These are phyloP conservation scores for Phymatocera aterrima DNA, from an alignment of 2,888 invertebrate genomes.

Conservation along the genomic window DNA sequence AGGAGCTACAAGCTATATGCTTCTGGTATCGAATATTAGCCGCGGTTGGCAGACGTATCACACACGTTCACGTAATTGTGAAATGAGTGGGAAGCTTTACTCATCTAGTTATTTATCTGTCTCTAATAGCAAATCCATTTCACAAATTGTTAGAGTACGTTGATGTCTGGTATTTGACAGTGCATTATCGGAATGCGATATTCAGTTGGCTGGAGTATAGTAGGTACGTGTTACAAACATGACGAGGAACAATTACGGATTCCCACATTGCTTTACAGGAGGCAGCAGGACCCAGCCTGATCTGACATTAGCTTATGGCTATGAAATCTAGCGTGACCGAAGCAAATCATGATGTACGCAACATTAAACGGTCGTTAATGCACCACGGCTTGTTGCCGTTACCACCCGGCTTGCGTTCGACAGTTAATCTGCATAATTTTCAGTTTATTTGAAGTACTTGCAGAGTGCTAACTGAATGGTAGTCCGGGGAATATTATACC, in stretches of 20 bases:
- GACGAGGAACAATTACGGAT: background rate
- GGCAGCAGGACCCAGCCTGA: background rate
- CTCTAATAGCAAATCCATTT: background rate
- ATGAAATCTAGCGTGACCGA: slow-evolving; percentile 18
- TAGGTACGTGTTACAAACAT: background rate
- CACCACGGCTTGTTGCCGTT: slow-evolving; percentile 35
- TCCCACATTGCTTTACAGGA: background rate
- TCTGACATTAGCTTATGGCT: slow-evolving; percentile 3
- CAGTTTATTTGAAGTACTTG: slow-evolving; percentile 35
- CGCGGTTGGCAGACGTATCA: slow-evolving; percentile 8
- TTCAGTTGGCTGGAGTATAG: background rate
- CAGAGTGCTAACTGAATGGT: slow-evolving; percentile 34
- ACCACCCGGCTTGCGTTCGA: slow-evolving; percentile 27
- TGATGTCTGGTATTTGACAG: background rate
- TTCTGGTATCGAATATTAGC: slow-evolving; percentile 3
- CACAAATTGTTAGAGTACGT: background rate
- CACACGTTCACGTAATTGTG: background rate
- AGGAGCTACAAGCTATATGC: background rate
- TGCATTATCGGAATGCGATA: background rate
- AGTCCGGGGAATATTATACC: slow-evolving; percentile 25
- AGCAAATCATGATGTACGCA: slow-evolving; percentile 34
- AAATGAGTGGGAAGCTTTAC: background rate
- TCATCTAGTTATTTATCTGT: slow-evolving; percentile 2
- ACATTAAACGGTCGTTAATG: slow-evolving; percentile 41
- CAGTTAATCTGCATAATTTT: slow-evolving; percentile 41